phyloP scores from a whole-genome alignment of 2,113 vertebrate species.

The Daphoenositta chrysoptera region DNA sequence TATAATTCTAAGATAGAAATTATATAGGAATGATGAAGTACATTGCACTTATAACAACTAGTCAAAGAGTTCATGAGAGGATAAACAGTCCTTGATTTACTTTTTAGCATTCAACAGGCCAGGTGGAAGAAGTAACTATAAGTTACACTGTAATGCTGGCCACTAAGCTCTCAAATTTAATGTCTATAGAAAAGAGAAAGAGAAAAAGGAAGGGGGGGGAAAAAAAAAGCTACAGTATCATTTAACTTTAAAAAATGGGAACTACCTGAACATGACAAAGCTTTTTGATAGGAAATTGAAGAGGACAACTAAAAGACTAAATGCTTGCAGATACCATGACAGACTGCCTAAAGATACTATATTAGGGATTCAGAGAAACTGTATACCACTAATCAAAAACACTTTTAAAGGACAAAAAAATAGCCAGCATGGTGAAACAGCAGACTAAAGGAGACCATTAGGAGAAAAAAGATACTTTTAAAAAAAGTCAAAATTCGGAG shows the following conservation, averaged over 20 bases:
- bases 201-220: fast-evolving
- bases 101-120: background rate
- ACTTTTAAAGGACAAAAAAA: background rate
- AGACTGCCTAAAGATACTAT: background rate
- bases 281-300: slow-evolving; percentile 1
- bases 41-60: background rate
- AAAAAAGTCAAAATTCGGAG: background rate
- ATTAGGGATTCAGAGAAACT: slow-evolving; percentile 1
- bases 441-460: background rate
- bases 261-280: background rate
- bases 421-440: background rate
- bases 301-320: background rate
- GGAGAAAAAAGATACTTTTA: background rate
- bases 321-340: background rate
- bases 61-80: background rate
- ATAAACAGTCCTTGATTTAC: background rate
- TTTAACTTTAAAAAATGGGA: background rate
- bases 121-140: background rate
- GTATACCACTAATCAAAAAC: background rate
- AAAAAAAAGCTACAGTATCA: background rate
- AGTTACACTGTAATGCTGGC: background rate
- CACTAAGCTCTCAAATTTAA: background rate
- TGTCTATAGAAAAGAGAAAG: background rate
- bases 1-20: background rate
- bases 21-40: background rate